Conservation (phyloP, 35 echinoderm and acorn worm species). For the Heliocidaris tuberculata region DNA sequence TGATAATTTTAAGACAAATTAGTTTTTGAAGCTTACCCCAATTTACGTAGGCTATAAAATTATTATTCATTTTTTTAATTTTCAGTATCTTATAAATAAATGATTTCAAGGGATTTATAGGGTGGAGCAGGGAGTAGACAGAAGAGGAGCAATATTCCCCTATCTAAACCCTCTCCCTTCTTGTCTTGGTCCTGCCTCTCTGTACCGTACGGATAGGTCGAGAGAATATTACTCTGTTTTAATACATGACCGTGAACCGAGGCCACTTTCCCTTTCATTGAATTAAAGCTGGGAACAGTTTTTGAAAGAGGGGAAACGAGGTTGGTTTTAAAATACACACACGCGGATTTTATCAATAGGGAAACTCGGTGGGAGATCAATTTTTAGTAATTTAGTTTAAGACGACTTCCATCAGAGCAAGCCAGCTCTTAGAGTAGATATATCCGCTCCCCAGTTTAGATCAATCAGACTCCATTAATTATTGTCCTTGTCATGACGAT, state of each 20-base stretch:
- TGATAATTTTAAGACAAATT: too few species aligned
- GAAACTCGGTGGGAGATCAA: not conserved
- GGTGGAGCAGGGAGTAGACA: too few species aligned
- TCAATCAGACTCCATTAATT: not conserved
- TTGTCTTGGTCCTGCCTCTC: too few species aligned
- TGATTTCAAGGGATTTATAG: too few species aligned
- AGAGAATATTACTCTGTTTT: not conserved
- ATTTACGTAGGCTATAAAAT: too few species aligned
- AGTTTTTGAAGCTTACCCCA: too few species aligned
- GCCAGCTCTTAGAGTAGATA: not conserved
- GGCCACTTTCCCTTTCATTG: not conserved
- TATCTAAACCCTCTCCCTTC: too few species aligned
- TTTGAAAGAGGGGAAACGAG: not conserved
- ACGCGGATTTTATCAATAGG: constrained; percentile 3
- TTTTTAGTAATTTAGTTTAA: not conserved
- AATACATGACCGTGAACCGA: not conserved
- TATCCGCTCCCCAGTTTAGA: not conserved
- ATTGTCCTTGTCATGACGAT: not conserved
- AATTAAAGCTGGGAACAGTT: not conserved
- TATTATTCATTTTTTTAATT: too few species aligned
- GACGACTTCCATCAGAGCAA: not conserved
- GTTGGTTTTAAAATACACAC: not conserved
- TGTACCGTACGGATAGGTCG: too few species aligned
- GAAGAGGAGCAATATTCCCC: too few species aligned
- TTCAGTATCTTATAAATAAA: too few species aligned